Evolutionary conservation across 2,797 vertebrate species (phyloP).

Genomic region (Malacoraja senta): DNA sequence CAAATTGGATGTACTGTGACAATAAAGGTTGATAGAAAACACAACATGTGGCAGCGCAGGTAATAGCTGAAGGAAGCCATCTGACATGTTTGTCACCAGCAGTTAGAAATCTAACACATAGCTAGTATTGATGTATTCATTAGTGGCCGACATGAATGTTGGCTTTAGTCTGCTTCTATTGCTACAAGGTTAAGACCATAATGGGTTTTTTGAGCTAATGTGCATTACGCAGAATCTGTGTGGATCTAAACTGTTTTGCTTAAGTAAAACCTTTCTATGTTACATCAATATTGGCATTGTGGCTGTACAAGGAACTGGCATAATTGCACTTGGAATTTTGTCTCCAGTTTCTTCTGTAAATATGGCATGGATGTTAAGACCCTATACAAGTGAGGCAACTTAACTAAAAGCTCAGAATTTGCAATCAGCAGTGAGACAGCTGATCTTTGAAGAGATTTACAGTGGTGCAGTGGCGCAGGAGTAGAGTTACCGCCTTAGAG

Average conservation of each 20-base stretch:
- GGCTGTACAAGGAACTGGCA: background rate
- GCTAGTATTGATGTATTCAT: background rate
- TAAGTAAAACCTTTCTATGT: background rate
- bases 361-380: background rate
- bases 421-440: too few species aligned
- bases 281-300: background rate
- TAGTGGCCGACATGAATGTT: background rate
- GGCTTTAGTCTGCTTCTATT: background rate
- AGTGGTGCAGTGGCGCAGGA: too few species aligned
- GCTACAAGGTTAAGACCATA: background rate
- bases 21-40: background rate
- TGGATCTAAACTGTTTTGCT: background rate
- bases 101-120: background rate
- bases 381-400: background rate
- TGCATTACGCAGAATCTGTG: background rate
- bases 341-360: background rate
- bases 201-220: background rate
- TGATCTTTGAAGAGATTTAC: too few species aligned
- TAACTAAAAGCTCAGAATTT: background rate
- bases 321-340: background rate
- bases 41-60: background rate
- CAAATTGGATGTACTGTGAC: background rate
- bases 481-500: too few species aligned
- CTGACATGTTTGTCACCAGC: background rate
- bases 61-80: background rate